phyloP scores from a whole-genome alignment of 1,140 invertebrate genomes.

The Gonatopus flavifemur region DNA sequence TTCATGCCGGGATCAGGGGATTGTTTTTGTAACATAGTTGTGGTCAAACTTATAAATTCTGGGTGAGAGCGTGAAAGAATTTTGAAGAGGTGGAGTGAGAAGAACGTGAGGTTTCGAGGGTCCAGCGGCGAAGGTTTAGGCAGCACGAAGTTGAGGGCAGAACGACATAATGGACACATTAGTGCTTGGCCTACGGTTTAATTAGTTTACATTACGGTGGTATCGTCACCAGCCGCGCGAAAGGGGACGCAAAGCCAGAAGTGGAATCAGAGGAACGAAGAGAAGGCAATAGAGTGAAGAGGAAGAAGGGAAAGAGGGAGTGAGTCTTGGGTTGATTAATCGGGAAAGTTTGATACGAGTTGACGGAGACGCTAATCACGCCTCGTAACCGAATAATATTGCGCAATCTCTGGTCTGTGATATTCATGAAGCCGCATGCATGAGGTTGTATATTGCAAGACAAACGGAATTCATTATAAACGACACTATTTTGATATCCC shows the following conservation, averaged over 20 bases:
- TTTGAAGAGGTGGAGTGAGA: conserved; percentile 14
- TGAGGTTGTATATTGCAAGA: conserved; percentile 14
- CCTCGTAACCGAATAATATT: conserved; percentile 48
- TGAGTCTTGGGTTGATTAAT: conserved; percentile 45
- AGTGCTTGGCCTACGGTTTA: conserved; percentile 51
- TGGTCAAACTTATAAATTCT: too few species aligned
- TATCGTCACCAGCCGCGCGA: conserved; percentile 47
- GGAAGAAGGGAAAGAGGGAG: conserved; percentile 3
- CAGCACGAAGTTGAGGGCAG: conserved; percentile 37
- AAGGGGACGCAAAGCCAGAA: conserved; percentile 24
- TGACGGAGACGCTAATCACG: conserved; percentile 53
- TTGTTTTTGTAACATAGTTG: too few species aligned
- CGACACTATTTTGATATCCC: conserved; percentile 26
- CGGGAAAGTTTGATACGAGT: conserved; percentile 53
- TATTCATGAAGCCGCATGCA: conserved; percentile 31
- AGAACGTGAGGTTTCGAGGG: conserved; percentile 21
- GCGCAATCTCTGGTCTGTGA: conserved; percentile 26
- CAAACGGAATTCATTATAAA: conserved; percentile 37
- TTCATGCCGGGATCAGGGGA: too few species aligned
- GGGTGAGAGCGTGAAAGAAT: not conserved
- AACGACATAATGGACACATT: conserved; percentile 53
- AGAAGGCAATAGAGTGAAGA: conserved; percentile 14
- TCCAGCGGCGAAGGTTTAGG: conserved; percentile 27
- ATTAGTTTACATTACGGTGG: conserved; percentile 56
- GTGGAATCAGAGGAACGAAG: conserved; percentile 2